Evolutionary conservation across 2,888 invertebrate genomes (phyloP).

Genomic region (Agrochola lota): DNA sequence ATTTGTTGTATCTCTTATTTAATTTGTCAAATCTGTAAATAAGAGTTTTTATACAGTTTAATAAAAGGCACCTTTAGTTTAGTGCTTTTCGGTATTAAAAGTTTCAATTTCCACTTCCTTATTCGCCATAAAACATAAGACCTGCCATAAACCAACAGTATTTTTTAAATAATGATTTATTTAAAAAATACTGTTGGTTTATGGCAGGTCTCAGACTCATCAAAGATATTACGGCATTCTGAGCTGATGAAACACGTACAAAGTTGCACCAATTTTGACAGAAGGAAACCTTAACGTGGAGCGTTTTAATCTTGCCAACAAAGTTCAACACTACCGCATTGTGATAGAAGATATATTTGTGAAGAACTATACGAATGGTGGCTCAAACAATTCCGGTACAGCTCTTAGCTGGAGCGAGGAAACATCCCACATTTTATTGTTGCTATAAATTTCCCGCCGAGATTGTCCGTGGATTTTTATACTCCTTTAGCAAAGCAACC

Average conservation of each 20-base stretch:
- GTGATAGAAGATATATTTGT: constrained; percentile 69
- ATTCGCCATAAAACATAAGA: constrained; percentile 28
- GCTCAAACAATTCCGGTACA: constrained; percentile 66
- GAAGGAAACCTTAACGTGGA: constrained; percentile 44
- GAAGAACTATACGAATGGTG: constrained; percentile 64
- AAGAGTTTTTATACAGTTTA: background rate
- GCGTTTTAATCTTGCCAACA: constrained; percentile 65
- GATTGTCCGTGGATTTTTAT: constrained; percentile 88
- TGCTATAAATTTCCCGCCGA: constrained; percentile 88
- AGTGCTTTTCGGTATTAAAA: background rate
- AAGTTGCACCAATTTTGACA: constrained; percentile 65
- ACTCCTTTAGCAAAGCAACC: constrained; percentile 70
- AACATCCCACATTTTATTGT: constrained; percentile 89
- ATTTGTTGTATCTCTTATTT: constrained; percentile 19
- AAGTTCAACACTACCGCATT: constrained; percentile 63
- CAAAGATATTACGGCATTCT: constrained; percentile 39
- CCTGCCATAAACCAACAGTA: constrained; percentile 19
- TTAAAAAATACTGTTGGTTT: too few relatives aligned
- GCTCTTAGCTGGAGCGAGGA: constrained; percentile 82
- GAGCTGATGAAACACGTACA: constrained; percentile 63
- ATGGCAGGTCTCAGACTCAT: constrained; percentile 52
- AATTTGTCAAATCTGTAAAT: constrained; percentile 1
- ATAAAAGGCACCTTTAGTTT: constrained; percentile 2
- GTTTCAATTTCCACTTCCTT: constrained; percentile 47
- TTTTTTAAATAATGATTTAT: constrained; percentile 50